Evolutionary conservation across 35 echinoderm and acorn worm genomes (phyloP), one percentile per base, ranked within the genome.

Genomic region (Amphiura filiformis): DNA sequence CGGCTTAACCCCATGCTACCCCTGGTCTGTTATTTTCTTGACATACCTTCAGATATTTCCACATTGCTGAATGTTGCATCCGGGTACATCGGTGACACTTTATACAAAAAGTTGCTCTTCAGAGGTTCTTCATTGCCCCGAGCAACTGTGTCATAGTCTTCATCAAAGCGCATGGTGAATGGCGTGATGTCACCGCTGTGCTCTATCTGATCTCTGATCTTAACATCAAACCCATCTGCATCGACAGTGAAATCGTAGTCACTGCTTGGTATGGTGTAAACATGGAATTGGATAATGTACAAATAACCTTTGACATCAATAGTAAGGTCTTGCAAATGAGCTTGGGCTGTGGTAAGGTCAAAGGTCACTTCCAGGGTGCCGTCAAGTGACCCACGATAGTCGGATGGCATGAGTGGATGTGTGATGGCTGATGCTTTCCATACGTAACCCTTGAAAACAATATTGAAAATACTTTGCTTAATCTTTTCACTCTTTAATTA

Each of bases 191-290:
- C 86, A 17, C 92, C 96, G 18, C 86, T 90, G 41, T 86, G 56
- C 9, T 40, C 76, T 7, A 77, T n/a, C 56, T 3, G 35, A 44
- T n/a, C 39, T 26, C 34, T 76, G 12, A 56, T 77, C 23, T 30
- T 36, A 20, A 98, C 92, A 75, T 98, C 93, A 78, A 98, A 98
- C 0, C 86, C n/a, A n/a, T n/a, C 65, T 34, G 94, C 18, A n/a
- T 36, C 64, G n/a, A 77, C 31, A 34, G 81, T 38, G 7, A 91
- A 76, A 15, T 85, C 30, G 39, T 98, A 94, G 36, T 52, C 61
- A 56, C 89, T 94, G 5, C 84, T 90, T 13, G 96, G 91, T 14
- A 41, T 44, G 13, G 96, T 94, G 32, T 41, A 34, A 1, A 98
- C 49, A 52, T 77, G 77, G 34, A 98, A 44, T 56, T 86, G n/a